Evolutionary conservation across 2,113 vertebrate genomes (phyloP).

Genomic region (Python bivittatus): DNA sequence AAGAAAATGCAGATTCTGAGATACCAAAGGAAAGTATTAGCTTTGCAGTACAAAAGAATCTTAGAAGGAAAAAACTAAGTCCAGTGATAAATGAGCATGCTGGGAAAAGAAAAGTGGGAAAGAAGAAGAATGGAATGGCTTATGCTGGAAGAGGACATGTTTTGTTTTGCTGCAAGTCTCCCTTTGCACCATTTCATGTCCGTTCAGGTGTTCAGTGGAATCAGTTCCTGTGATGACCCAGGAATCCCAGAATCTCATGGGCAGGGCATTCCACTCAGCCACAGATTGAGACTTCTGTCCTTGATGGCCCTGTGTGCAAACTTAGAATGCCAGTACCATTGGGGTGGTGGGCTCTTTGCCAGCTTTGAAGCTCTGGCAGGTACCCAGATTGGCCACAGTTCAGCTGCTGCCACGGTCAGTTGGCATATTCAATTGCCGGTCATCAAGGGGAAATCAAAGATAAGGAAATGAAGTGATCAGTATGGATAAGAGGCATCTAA

Average conservation of each 20-base stretch:
- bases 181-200: not conserved
- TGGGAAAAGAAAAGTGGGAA: not conserved
- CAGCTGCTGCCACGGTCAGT: not conserved
- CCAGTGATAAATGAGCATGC: not conserved
- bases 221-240: not conserved
- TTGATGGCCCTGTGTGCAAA: not conserved
- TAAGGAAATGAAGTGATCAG: not conserved
- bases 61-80: slow-evolving; percentile 1
- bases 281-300: not conserved
- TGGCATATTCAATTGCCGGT: not conserved
- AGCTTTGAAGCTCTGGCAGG: not conserved
- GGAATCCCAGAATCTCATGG: not conserved
- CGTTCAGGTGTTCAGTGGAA: not conserved
- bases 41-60: not conserved
- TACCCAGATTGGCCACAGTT: not conserved
- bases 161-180: not conserved
- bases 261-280: not conserved
- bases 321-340: not conserved
- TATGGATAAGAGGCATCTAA: not conserved
- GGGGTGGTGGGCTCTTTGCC: not conserved
- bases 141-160: not conserved
- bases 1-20: not conserved
- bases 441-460: not conserved
- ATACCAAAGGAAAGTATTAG: not conserved
- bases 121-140: not conserved